phyloP scores from a whole-genome alignment of 2,113 vertebrate species.

The Xiphias gladius region DNA sequence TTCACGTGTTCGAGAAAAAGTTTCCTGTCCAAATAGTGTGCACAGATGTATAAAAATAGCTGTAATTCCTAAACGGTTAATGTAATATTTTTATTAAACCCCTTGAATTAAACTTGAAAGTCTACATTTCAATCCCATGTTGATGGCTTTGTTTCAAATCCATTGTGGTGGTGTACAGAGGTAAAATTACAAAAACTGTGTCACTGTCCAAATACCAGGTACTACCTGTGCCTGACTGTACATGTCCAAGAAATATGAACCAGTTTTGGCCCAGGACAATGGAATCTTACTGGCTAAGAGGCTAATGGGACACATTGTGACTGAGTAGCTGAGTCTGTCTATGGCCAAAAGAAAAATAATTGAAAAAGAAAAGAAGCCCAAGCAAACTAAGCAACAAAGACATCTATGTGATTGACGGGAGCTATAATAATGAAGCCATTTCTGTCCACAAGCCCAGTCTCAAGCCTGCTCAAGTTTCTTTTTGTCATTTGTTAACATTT shows the following conservation, averaged over 20 bases:
- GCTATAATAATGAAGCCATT: not conserved
- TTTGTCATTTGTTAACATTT: conserved; percentile 6
- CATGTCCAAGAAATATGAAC: conserved; percentile 11
- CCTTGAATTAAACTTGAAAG: too few species aligned
- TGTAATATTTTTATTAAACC: too few species aligned
- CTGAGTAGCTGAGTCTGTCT: conserved; percentile 39
- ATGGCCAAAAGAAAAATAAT: conserved; percentile 6
- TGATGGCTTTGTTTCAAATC: too few species aligned
- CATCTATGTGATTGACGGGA: conserved; percentile 29
- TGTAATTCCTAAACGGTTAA: too few species aligned
- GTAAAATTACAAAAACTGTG: too few species aligned
- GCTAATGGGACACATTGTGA: conserved; percentile 51
- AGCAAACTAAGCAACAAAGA: conserved; percentile 20
- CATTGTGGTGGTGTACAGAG: too few species aligned
- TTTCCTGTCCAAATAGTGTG: conserved; percentile 21
- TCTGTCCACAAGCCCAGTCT: not conserved
- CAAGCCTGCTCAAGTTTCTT: conserved; percentile 10
- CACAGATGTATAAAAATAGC: conserved; percentile 12
- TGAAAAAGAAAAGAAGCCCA: not conserved
- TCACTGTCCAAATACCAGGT: too few species aligned
- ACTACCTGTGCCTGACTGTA: too few species aligned
- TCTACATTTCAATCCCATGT: too few species aligned
- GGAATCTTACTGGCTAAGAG: conserved; percentile 47
- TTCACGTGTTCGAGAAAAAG: conserved; percentile 20
- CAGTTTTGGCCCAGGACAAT: conserved; percentile 44